Conservation (phyloP, 2,113 vertebrate species). For the Bolborhynchus lineola region DNA sequence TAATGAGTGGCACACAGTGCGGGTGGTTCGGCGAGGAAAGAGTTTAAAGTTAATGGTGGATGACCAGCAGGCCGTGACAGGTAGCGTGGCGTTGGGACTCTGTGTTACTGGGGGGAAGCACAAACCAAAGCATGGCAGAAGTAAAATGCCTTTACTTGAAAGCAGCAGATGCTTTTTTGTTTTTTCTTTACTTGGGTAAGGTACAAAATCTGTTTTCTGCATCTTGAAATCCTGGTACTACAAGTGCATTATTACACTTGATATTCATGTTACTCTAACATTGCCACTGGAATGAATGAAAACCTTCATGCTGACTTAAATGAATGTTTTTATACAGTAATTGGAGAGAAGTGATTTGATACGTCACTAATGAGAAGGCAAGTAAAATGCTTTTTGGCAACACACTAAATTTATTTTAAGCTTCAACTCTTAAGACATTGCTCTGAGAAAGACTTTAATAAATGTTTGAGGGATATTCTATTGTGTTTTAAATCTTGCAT, state of each 20-base stretch:
- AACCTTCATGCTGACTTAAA: background rate
- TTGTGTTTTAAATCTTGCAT: background rate
- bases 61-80: conserved; percentile 88
- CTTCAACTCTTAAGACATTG: background rate
- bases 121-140: background rate
- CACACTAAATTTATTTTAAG: background rate
- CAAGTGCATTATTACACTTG: background rate
- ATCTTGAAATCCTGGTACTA: background rate
- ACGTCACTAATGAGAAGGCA: background rate
- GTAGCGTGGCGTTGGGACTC: conserved; percentile 60
- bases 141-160: background rate
- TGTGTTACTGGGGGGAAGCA: background rate
- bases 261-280: background rate
- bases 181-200: background rate
- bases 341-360: background rate
- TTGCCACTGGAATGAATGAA: background rate
- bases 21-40: conserved; percentile 96
- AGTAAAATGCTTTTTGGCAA: background rate
- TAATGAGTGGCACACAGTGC: conserved; percentile 99
- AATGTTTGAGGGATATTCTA: background rate
- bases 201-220: background rate
- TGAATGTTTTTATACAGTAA: background rate
- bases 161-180: background rate
- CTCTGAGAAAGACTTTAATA: background rate
- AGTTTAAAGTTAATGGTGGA: conserved; percentile 96